Percentiles rank a stretch among this genome's conserved stretches.
Evolutionary conservation across 2,113 vertebrate genomes (phyloP).

Genomic region (Corythoichthys intestinalis): DNA sequence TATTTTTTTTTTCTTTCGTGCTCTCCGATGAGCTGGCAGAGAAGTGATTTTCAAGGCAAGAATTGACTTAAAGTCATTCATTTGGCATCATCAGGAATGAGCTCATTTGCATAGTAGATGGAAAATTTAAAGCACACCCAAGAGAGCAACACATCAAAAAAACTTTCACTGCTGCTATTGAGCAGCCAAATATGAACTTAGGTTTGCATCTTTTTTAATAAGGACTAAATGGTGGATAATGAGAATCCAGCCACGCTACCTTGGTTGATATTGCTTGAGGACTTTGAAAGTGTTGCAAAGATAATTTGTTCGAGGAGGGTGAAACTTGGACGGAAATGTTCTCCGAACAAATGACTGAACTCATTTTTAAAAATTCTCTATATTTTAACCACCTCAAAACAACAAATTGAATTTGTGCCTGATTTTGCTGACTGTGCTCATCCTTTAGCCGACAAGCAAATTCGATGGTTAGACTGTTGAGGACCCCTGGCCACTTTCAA

Average conservation of each 20-base stretch:
- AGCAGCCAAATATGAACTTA: background rate
- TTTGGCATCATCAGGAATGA: background rate
- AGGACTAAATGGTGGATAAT: background rate
- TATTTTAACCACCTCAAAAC: background rate
- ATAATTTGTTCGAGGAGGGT: background rate
- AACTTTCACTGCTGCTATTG: background rate
- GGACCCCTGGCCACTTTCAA: background rate
- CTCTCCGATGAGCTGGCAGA: background rate
- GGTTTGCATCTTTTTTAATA: background rate
- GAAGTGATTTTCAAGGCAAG: background rate
- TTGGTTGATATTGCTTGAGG: background rate
- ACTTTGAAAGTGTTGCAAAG: background rate
- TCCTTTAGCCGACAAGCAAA: background rate
- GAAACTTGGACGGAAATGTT: background rate
- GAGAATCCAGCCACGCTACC: background rate
- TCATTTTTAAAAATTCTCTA: too few species aligned
- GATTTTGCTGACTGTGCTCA: background rate
- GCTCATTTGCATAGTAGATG: background rate
- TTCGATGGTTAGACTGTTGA: background rate
- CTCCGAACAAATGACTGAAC: background rate
- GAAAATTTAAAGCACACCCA: background rate
- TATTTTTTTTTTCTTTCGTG: background rate
- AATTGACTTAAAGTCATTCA: background rate
- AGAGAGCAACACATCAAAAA: background rate
- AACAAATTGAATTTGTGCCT: background rate